A percentile compares a stretch with the other conserved stretches of the same genome.
These are phyloP conservation scores for Haliaeetus leucogaster DNA, from an alignment of 2,113 vertebrate species.

Conservation along the genomic window DNA sequence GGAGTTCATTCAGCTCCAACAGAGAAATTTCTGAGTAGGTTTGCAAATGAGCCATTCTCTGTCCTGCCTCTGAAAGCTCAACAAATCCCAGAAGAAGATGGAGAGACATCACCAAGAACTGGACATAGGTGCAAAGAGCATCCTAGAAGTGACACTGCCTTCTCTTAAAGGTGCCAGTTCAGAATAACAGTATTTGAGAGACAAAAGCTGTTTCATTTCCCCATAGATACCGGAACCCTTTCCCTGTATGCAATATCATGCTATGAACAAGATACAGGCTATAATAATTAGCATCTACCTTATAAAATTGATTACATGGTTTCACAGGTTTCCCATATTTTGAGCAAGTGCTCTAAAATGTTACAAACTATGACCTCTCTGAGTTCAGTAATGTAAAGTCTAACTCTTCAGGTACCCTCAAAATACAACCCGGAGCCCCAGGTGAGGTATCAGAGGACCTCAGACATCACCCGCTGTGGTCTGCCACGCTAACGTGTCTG, in stretches of 20 bases:
- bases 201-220: neutral
- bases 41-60: neutral
- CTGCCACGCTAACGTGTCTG: accelerated
- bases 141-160: neutral
- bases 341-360: neutral
- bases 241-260: neutral
- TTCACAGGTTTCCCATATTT: neutral
- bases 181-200: neutral
- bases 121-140: neutral
- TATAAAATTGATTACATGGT: neutral
- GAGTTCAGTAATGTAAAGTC: neutral
- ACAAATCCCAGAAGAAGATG: neutral
- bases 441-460: neutral
- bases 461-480: neutral
- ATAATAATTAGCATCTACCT: neutral
- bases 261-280: neutral
- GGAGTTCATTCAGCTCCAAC: neutral
- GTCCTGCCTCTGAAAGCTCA: neutral
- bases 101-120: neutral
- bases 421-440: accelerated
- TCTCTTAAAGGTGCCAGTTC: neutral
- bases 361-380: neutral
- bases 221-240: neutral
- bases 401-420: neutral
- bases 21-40: neutral